Conservation (phyloP, 2,113 vertebrate genomes). For the Monarcha castaneiventris region DNA sequence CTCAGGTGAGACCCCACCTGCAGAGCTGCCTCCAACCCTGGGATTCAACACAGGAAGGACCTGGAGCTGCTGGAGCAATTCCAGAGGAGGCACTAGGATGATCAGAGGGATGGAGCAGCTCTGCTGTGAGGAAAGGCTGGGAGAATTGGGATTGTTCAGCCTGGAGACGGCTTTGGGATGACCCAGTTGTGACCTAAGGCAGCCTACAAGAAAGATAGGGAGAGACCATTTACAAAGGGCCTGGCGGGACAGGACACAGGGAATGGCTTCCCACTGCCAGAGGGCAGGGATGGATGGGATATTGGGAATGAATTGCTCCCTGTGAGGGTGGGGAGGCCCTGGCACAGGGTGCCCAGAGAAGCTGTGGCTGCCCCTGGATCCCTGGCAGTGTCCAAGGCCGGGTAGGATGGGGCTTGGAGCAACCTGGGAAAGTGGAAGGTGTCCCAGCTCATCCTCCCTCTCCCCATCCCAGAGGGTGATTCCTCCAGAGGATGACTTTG, state of each 20-base stretch:
- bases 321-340: accelerated
- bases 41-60: not conserved
- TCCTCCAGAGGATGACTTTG: not conserved
- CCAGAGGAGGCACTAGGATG: too few relatives aligned
- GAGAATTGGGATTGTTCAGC: not conserved
- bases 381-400: not conserved
- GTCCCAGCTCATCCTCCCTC: not conserved
- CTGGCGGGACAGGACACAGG: not conserved
- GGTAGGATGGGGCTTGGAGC: accelerated
- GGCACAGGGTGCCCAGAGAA: not conserved
- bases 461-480: accelerated
- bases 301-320: accelerated
- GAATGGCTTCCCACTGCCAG: not conserved
- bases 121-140: not conserved
- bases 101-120: not conserved
- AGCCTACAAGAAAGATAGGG: not conserved
- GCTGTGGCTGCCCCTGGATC: not conserved
- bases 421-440: accelerated
- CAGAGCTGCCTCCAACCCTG: not conserved
- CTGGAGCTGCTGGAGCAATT: too few relatives aligned
- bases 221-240: not conserved
- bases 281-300: not conserved
- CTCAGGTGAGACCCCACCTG: not conserved
- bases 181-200: not conserved
- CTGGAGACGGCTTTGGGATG: not conserved